Conservation (phyloP, 2,113 vertebrate species). For the Leucosticte australis region DNA sequence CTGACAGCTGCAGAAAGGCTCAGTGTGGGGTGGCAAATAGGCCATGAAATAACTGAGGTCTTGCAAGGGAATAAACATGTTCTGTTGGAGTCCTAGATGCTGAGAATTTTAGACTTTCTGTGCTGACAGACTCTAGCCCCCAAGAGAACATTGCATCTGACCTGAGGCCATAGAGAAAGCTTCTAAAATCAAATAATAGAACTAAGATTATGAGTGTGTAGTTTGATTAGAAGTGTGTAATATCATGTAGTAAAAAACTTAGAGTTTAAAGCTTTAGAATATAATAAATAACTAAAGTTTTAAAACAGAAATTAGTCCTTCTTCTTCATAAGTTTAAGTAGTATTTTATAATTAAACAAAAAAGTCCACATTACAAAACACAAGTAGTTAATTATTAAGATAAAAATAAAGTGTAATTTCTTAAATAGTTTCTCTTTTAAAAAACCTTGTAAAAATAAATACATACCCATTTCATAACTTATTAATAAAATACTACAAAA, state of each 20-base stretch:
- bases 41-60: neutral
- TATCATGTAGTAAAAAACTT: neutral
- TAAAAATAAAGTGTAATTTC: neutral
- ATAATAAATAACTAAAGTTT: neutral
- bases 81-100: neutral
- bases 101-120: neutral
- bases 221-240: neutral
- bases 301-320: neutral
- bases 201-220: neutral
- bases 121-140: neutral
- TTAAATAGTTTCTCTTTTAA: neutral
- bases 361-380: neutral
- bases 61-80: neutral
- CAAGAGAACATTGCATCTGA: neutral
- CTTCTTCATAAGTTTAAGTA: neutral
- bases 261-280: neutral
- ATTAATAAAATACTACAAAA: neutral
- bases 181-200: neutral
- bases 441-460: neutral
- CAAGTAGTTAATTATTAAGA: neutral
- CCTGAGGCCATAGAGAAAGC: neutral
- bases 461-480: neutral
- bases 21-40: accelerated
- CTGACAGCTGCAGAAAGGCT: neutral
- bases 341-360: neutral